These are phyloP conservation scores for Sialia sialis DNA, from an alignment of 2,113 vertebrate species.

Conservation along the genomic window DNA sequence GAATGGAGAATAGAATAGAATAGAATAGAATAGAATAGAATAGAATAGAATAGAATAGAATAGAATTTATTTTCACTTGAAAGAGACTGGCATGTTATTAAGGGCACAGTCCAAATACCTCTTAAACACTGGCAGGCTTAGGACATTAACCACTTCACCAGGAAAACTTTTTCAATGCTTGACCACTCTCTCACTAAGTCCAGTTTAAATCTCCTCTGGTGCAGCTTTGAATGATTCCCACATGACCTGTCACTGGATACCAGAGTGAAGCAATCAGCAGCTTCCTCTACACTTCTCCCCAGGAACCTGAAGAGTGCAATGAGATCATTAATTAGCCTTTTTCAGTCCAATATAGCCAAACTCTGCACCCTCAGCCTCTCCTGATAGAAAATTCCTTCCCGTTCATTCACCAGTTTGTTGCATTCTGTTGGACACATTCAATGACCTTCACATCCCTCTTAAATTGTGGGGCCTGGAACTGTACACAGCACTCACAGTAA, in stretches of 20 bases:
- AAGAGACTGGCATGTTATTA: neutral
- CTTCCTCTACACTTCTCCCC: neutral
- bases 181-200: rapidly evolving
- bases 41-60: neutral
- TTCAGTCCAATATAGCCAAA: neutral
- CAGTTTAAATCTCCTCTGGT: neutral
- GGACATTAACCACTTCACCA: neutral
- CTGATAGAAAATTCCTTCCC: neutral
- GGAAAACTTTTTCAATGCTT: neutral
- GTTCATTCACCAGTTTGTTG: neutral
- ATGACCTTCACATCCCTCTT: neutral
- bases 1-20: neutral
- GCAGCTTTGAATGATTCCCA: neutral
- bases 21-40: neutral
- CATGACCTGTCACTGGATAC: neutral
- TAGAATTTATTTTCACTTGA: neutral
- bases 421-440: neutral
- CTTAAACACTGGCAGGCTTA: neutral
- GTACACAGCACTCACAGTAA: neutral
- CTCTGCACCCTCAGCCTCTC: neutral
- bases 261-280: neutral
- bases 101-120: neutral
- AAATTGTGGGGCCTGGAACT: neutral
- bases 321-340: neutral
- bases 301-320: neutral